A percentile compares a stretch with the other conserved stretches of the same genome.
phyloP scores from a whole-genome alignment of 1,140 invertebrate species.

The Magallana ariakensis region DNA sequence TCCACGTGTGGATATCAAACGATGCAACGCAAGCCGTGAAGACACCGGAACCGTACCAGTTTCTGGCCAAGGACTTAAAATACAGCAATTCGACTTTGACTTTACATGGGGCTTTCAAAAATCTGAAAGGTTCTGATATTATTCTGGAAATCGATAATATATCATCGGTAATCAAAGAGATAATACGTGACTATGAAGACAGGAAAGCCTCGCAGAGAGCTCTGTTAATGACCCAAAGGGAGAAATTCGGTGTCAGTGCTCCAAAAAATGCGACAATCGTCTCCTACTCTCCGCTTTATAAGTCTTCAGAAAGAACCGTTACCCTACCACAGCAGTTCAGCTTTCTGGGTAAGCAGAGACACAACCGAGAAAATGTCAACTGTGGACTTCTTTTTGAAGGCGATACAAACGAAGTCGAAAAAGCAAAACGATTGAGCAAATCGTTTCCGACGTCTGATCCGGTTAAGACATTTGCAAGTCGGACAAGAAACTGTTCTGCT shows the following conservation, averaged over 20 bases:
- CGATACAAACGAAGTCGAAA: background rate
- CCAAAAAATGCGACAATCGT: background rate
- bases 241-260: background rate
- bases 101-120: background rate
- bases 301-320: background rate
- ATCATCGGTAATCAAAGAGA: conserved; percentile 10
- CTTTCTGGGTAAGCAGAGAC: no score
- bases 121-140: background rate
- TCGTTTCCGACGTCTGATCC: background rate
- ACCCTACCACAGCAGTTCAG: background rate
- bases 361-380: background rate
- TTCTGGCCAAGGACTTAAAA: background rate
- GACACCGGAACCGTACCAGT: background rate
- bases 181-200: conserved; percentile 2
- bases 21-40: background rate
- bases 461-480: background rate
- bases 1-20: background rate
- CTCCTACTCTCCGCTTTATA: conserved; percentile 2
- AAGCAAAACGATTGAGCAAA: background rate
- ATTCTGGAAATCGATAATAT: conserved; percentile 18
- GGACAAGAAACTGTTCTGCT: conserved; percentile 35
- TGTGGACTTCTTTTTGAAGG: background rate
- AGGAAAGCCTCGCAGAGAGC: background rate
- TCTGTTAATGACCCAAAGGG: background rate
- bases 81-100: background rate